These are phyloP conservation scores for Volucella inanis DNA, from an alignment of 2,888 invertebrate genomes.

Conservation along the genomic window DNA sequence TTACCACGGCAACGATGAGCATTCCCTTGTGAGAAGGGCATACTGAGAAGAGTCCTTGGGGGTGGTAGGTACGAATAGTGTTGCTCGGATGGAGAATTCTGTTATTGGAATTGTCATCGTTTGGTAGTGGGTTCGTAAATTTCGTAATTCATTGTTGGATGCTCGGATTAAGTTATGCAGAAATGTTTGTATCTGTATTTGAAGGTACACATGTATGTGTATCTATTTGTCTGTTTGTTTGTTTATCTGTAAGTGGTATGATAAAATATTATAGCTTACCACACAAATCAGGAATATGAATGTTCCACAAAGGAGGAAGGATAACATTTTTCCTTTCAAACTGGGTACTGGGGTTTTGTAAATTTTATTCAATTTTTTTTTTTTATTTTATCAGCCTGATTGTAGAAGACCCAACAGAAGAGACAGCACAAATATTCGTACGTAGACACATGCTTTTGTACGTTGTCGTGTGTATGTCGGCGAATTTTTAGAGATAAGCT, in stretches of 20 bases:
- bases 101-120: constrained; percentile 71
- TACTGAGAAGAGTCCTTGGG: constrained; percentile 26
- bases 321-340: background rate
- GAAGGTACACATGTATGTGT: constrained; percentile 1
- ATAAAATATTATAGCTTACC: constrained; percentile 54
- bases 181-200: constrained; percentile 34
- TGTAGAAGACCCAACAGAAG: too few relatives aligned
- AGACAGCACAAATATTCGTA: too few relatives aligned
- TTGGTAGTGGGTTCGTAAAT: constrained; percentile 53
- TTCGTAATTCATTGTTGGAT: constrained; percentile 18
- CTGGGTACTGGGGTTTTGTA: too few relatives aligned
- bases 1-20: constrained; percentile 78
- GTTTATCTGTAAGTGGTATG: constrained; percentile 49
- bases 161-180: constrained; percentile 2
- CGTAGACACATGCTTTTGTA: too few relatives aligned
- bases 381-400: too few relatives aligned
- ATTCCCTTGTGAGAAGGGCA: constrained; percentile 77
- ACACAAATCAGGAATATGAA: constrained; percentile 60
- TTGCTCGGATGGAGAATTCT: constrained; percentile 19
- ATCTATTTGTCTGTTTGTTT: constrained; percentile 13
- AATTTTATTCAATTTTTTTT: too few relatives aligned
- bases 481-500: too few relatives aligned
- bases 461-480: too few relatives aligned
- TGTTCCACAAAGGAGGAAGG: constrained; percentile 45
- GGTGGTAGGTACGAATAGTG: constrained; percentile 19